Percentiles rank a stretch among this genome's conserved stretches.
Evolutionary conservation across 2,888 invertebrate species (phyloP).

Genomic region (Chymomyza procnemis): DNA sequence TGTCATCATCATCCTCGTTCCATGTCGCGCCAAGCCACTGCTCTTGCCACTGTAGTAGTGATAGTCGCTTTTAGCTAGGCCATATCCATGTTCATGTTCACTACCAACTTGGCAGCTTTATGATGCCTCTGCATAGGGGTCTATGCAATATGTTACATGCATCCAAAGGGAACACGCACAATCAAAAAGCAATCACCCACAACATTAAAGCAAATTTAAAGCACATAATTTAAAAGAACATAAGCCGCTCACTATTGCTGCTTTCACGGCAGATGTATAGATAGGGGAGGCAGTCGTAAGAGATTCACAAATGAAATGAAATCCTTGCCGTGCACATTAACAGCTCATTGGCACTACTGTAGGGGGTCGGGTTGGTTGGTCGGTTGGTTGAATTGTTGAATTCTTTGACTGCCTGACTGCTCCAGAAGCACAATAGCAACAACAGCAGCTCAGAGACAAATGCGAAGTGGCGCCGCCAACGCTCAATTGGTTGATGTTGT

Average conservation of each 20-base stretch:
- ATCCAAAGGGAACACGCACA: slow-evolving; percentile 27
- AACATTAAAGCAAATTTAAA: slow-evolving; percentile 67
- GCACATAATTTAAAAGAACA: slow-evolving; percentile 37
- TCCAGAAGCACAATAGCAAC: slow-evolving; percentile 25
- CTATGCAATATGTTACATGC: not conserved
- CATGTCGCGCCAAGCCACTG: not conserved
- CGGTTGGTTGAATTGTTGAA: not conserved
- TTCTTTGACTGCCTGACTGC: not conserved
- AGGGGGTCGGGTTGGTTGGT: slow-evolving; percentile 62
- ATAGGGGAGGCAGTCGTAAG: not conserved
- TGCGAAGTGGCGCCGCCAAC: slow-evolving; percentile 63
- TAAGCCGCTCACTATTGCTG: not conserved
- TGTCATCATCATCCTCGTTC: not conserved
- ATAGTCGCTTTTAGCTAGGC: not conserved
- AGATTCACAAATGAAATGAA: slow-evolving; percentile 61
- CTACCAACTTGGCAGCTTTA: not conserved
- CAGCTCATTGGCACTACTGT: slow-evolving; percentile 76
- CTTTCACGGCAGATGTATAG: not conserved
- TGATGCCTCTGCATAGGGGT: not conserved
- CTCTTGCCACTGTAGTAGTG: not conserved
- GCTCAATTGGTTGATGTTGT: slow-evolving; percentile 1
- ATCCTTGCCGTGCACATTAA: slow-evolving; percentile 74
- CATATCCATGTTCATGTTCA: not conserved
- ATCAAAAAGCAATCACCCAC: slow-evolving; percentile 73
- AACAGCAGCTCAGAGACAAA: slow-evolving; percentile 1